These are phyloP conservation scores for Leptinotarsa tumamoca DNA, from an alignment of 2,888 invertebrate species.

Conservation along the genomic window DNA sequence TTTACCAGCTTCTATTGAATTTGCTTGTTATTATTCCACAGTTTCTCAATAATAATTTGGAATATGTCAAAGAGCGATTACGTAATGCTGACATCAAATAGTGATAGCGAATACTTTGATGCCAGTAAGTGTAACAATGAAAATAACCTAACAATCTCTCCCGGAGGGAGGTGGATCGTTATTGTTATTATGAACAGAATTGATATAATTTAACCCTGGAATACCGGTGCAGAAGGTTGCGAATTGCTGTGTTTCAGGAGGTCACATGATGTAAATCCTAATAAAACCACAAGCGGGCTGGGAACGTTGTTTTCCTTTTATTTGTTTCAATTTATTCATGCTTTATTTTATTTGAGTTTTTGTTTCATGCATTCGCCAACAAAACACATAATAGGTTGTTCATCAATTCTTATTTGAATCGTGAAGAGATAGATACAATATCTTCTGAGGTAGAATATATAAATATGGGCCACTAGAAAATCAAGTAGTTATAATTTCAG, in stretches of 20 bases:
- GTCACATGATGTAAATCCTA: neutral
- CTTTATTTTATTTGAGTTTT: neutral
- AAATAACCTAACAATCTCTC: conserved; percentile 14
- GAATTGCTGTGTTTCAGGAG: conserved; percentile 13
- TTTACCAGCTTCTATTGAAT: no score
- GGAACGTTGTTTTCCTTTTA: neutral
- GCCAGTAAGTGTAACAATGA: neutral
- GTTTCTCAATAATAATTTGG: no score
- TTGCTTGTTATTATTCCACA: no score
- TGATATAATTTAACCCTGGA: conserved; percentile 14
- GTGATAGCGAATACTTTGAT: neutral
- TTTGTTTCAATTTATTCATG: neutral
- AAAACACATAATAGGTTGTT: no score
- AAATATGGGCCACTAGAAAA: no score
- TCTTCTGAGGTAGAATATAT: no score
- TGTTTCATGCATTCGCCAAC: neutral
- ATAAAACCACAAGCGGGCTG: neutral
- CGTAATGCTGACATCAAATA: neutral
- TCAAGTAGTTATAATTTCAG: no score
- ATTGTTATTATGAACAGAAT: conserved; percentile 11
- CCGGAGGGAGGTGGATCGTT: neutral
- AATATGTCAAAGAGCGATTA: neutral
- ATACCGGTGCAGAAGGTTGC: conserved; percentile 8
- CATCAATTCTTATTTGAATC: no score
- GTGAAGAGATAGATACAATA: no score